Base-by-base conservation (phyloP, 2,888 invertebrate species). In the Amblyjoppa proteus region DNA sequence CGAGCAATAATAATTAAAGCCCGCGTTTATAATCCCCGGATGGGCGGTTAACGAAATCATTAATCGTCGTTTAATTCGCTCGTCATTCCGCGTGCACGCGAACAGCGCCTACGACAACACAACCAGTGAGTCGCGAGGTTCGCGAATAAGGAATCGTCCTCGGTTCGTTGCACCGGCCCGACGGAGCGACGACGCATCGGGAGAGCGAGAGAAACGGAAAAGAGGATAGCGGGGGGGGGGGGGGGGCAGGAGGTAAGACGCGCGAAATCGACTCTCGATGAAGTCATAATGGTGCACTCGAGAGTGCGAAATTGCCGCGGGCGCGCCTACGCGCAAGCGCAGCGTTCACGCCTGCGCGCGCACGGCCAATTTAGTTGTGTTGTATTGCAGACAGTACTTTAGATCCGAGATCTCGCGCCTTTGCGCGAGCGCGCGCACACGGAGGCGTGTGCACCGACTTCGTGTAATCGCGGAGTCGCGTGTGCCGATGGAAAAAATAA, bases 251-350 rank as follows among this genome's bases (percentile, higher is more conserved):
- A 77, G 75, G 41, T 53, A 80, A 73, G 41, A 64, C 69, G 75
- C 84, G 82, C 82, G 82, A 80, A 81, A 85, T 82, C 84, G 81
- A 71, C 83, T 64, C 87, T 64, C 75, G 87, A 90, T 90, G 89
- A 90, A 90, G 90, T 89, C 89, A 88, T 90, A 89, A 90, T 84
- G 75, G 64, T 74, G 75, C 79, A 76, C 68, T 79, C 68, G 81
- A 78, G 70, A 84, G 78, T 84, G 81, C 81, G 78, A 75, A 86
- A 81, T 34, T 79, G 84, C 78, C 80, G 83, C 76, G 61, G 85
- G 82, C 68, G 73, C 75, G 82, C 82, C 82, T 83, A 80, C 85
- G 82, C 85, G 53, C 58, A 71, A 75, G 11, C 56, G 74, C 73
- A 58, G 25, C 28, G 11, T 84, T 84, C 51, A 84, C 74, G 71